Evolutionary conservation across 1,140 invertebrate species (phyloP).

Genomic region (Lethrus apterus): DNA sequence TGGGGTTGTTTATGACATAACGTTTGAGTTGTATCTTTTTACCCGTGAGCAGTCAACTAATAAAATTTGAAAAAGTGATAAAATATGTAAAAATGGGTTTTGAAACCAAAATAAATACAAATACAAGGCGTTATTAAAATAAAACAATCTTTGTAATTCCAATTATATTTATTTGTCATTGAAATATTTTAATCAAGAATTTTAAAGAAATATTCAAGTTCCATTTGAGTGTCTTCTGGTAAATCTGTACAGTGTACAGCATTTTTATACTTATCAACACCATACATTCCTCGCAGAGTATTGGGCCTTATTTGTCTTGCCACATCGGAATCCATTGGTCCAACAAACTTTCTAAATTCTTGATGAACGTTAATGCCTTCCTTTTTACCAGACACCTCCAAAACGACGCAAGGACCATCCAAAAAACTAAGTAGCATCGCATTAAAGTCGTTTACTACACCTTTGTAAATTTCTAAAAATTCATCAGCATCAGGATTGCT

Average conservation of each 20-base stretch:
- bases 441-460: conserved; percentile 76
- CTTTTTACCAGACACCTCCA: conserved; percentile 71
- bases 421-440: conserved; percentile 41
- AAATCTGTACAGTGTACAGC: conserved; percentile 91
- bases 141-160: background rate
- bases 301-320: conserved; percentile 74
- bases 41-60: too few relatives aligned
- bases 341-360: conserved; percentile 78
- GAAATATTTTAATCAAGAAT: conserved; percentile 45
- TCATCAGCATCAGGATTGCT: conserved; percentile 77
- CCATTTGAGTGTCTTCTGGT: conserved; percentile 73
- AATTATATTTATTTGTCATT: background rate
- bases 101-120: background rate
- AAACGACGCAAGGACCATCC: conserved; percentile 72
- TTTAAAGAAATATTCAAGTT: conserved; percentile 77
- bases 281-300: conserved; percentile 77
- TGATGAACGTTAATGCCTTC: conserved; percentile 51
- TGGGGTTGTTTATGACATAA: too few relatives aligned
- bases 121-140: background rate
- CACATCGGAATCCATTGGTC: conserved; percentile 83
- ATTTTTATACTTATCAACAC: conserved; percentile 75
- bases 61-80: too few relatives aligned
- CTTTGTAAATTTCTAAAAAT: conserved; percentile 90
- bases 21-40: too few relatives aligned
- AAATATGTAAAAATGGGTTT: background rate